A percentile compares a stretch with the other conserved stretches of the same genome.
These are phyloP conservation scores for Onthophagus taurus DNA, from an alignment of 1,140 invertebrate genomes.

Conservation along the genomic window DNA sequence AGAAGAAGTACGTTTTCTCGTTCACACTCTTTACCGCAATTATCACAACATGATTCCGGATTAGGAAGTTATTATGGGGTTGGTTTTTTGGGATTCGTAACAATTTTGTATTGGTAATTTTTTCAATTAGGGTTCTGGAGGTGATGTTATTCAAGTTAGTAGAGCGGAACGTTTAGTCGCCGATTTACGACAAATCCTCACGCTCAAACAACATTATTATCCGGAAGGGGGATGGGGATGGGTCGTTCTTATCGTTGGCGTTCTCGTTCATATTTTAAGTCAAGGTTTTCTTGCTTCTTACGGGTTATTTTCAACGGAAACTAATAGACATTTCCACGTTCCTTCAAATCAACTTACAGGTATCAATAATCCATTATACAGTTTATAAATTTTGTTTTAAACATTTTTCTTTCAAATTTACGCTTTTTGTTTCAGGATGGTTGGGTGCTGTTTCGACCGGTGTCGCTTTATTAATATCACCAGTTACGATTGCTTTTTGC, in stretches of 20 bases:
- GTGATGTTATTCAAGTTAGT: slow-evolving; percentile 29
- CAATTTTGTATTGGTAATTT: not conserved
- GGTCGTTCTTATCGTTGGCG: slow-evolving; percentile 50
- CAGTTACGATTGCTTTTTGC: slow-evolving; percentile 76
- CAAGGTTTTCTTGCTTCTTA: slow-evolving; percentile 52
- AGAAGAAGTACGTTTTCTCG: slow-evolving; percentile 24
- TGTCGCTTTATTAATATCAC: slow-evolving; percentile 69
- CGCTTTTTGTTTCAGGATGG: slow-evolving; percentile 60
- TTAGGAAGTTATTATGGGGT: slow-evolving; percentile 39
- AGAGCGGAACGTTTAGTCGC: slow-evolving; percentile 37
- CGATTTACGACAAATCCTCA: slow-evolving; percentile 47
- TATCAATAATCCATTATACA: no score
- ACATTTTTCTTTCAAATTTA: no score
- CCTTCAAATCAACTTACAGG: not conserved
- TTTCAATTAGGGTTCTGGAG: slow-evolving; percentile 30
- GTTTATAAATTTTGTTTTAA: slow-evolving; percentile 1
- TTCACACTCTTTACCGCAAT: slow-evolving; percentile 40
- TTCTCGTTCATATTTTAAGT: slow-evolving; percentile 50
- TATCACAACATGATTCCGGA: slow-evolving; percentile 39
- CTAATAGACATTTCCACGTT: slow-evolving; percentile 26
- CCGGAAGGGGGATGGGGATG: slow-evolving; percentile 70
- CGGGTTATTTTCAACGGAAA: slow-evolving; percentile 46
- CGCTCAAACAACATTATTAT: slow-evolving; percentile 61
- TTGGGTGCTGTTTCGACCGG: slow-evolving; percentile 74
- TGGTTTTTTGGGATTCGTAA: slow-evolving; percentile 14